A percentile compares a stretch with the other conserved stretches of the same genome.
These are phyloP conservation scores for Mystacornis crossleyi DNA, from an alignment of 2,113 vertebrate genomes.

Conservation along the genomic window DNA sequence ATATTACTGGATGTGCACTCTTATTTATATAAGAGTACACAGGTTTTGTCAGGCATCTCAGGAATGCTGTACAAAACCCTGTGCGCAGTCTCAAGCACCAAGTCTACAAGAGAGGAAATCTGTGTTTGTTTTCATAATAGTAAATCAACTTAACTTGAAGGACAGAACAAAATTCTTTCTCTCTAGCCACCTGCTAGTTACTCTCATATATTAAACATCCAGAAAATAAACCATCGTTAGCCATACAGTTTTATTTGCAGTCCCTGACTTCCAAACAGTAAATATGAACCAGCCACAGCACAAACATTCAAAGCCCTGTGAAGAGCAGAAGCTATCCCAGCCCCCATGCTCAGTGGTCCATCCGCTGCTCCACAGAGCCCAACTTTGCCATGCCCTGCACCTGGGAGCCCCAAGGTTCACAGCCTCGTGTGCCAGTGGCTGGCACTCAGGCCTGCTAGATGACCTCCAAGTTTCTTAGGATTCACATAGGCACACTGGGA, in stretches of 20 bases:
- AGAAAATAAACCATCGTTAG: not conserved
- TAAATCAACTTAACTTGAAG: constrained; percentile 9
- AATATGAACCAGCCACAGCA: not conserved
- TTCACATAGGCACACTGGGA: not conserved
- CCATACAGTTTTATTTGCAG: not conserved
- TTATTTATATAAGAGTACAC: constrained; percentile 25
- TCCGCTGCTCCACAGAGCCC: not conserved
- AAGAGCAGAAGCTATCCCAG: not conserved
- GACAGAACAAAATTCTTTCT: not conserved
- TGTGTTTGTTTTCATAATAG: constrained; percentile 63
- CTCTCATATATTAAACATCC: not conserved
- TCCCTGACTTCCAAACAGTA: not conserved
- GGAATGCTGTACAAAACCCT: constrained; percentile 45
- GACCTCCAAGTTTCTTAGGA: not conserved
- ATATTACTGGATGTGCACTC: not conserved
- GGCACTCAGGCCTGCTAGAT: not conserved
- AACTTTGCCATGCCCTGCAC: accelerated
- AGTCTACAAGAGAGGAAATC: constrained; percentile 45
- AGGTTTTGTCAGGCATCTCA: constrained; percentile 21
- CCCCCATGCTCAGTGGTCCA: accelerated
- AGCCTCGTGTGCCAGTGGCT: accelerated
- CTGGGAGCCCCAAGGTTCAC: accelerated
- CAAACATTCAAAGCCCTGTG: not conserved
- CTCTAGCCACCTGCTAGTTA: constrained; percentile 38
- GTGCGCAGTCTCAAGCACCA: constrained; percentile 1